A percentile compares a stretch with the other conserved stretches of the same genome.
These are phyloP conservation scores for Julus scandinavius DNA, from an alignment of 2,888 invertebrate genomes.

Conservation along the genomic window DNA sequence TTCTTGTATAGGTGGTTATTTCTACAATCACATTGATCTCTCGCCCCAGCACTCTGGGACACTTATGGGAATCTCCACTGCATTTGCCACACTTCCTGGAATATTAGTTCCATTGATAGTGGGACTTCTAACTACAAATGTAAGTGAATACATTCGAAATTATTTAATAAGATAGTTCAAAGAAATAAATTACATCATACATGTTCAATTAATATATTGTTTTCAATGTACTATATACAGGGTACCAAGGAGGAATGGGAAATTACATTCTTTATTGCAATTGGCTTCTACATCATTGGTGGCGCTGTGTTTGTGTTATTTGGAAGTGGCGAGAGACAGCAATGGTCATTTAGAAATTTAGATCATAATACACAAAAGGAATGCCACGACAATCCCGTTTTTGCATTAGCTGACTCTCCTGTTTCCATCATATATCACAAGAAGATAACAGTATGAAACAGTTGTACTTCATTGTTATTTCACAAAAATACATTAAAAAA, in stretches of 20 bases:
- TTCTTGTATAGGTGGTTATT: constrained; percentile 65
- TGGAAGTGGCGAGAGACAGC: constrained; percentile 66
- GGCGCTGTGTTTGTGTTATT: constrained; percentile 65
- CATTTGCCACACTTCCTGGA: constrained; percentile 67
- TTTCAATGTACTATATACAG: constrained; percentile 60
- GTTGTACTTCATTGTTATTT: background rate
- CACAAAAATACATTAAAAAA: too few relatives aligned
- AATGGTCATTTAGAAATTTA: constrained; percentile 63
- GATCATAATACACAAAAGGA: background rate
- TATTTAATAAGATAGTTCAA: background rate
- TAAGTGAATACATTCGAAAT: constrained; percentile 59
- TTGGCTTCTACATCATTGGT: constrained; percentile 64
- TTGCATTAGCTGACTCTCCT: background rate
- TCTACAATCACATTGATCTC: constrained; percentile 67
- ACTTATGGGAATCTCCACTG: constrained; percentile 68
- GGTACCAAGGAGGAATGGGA: constrained; percentile 68
- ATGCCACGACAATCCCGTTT: background rate
- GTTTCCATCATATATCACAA: background rate
- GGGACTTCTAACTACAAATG: constrained; percentile 64
- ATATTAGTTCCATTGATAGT: constrained; percentile 66
- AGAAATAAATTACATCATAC: background rate
- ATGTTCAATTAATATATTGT: background rate
- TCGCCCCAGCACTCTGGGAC: constrained; percentile 68
- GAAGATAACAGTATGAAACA: background rate
- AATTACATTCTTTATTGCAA: constrained; percentile 65